Percentiles rank a stretch among this genome's conserved stretches.
Conservation (phyloP, 2,888 invertebrate species). For the Sphaeridia pumilis region DNA sequence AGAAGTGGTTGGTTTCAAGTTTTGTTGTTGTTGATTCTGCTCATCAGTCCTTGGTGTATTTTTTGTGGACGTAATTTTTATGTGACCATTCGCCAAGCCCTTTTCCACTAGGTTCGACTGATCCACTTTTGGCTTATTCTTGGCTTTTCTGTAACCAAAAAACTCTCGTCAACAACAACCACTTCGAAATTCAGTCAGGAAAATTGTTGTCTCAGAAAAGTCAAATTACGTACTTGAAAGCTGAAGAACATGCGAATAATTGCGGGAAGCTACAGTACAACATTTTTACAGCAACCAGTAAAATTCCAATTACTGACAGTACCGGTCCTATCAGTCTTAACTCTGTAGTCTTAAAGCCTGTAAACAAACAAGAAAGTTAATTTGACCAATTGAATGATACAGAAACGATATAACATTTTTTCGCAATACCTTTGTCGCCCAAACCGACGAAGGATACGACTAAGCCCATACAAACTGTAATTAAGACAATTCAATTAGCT, state of each 20-base stretch:
- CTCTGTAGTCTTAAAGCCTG: slow-evolving; percentile 34
- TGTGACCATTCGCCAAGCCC: slow-evolving; percentile 31
- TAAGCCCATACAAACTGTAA: slow-evolving; percentile 29
- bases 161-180: not conserved
- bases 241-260: slow-evolving; percentile 20
- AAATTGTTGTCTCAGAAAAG: not conserved
- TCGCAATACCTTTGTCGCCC: slow-evolving; percentile 32
- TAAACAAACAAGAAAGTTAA: slow-evolving; percentile 3
- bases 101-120: slow-evolving; percentile 32
- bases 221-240: slow-evolving; percentile 23
- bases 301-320: slow-evolving; percentile 28
- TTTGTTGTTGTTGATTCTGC: slow-evolving; percentile 13
- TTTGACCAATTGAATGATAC: too few species aligned
- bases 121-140: slow-evolving; percentile 16
- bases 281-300: slow-evolving; percentile 31
- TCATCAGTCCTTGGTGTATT: too few species aligned
- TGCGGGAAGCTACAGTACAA: slow-evolving; percentile 31
- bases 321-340: slow-evolving; percentile 34
- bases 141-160: slow-evolving; percentile 11
- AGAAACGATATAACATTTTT: not conserved
- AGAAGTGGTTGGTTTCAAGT: not conserved
- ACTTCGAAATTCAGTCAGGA: not conserved
- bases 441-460: slow-evolving; percentile 35
- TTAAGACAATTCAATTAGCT: not conserved
- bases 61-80: slow-evolving; percentile 17